Base-by-base conservation (phyloP, 2,888 invertebrate species). In the Parnassius glacialis region DNA sequence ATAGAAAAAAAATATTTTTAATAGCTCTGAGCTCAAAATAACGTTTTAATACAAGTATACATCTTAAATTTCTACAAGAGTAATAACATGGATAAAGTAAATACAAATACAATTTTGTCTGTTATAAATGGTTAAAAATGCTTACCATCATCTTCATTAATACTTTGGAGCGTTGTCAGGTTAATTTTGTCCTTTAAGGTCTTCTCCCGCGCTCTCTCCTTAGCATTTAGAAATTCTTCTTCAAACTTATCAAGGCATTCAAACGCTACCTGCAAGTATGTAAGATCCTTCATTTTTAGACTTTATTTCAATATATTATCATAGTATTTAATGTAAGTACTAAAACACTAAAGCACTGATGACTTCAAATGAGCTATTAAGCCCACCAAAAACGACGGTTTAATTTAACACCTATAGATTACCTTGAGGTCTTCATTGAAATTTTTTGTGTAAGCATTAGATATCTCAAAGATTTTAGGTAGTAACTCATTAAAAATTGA, bases 401-500 rank as follows among this genome's bases (percentile, higher is more conserved):
- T 51, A 63, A 69, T 65, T 65, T 43, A 25, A 56, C 65, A 54
- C 51, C 3, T 60, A 67, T 61, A 61, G 61, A 60, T 78, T 87
- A 90, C 90, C 90, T 87, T 75, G 54, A 90, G 77, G 51, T 84
- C 81, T 65, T 84, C 77, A 67, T 87, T 76, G 66, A 84, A 79
- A 66, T 76, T 81, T 68, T 79, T 80, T 57, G 67, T 72, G 70
- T 73, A 76, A 20, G 73, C 67, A 47, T 76, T 78, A 43, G 84
- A 80, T 83, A 90, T 83, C 56, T 80, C 81, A 74, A 70, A 69
- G 65, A 90, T 66, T 83, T 86, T 84, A 42, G 84, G 79, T 56
- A 90, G 65, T 66, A 87, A 74, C 74, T 87, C 86, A 79, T 78
- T 83, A 73, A 86, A 90, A 79, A 88, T 80, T 66, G 90, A 88